These are phyloP conservation scores for Eupeodes latifasciatus DNA, from an alignment of 2,888 invertebrate species.

Conservation along the genomic window DNA sequence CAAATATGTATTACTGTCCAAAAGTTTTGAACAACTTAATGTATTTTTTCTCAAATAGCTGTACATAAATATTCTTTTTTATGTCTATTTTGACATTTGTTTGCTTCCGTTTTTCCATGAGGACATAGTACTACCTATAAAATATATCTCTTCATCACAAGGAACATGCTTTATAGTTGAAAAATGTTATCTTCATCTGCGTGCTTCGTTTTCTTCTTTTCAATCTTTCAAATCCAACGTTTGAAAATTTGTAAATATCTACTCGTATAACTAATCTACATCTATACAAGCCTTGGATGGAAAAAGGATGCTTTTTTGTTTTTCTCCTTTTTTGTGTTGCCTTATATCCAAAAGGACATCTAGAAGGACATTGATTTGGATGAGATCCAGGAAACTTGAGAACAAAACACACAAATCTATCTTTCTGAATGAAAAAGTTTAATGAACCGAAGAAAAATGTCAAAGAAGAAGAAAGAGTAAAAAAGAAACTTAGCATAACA, in stretches of 20 bases:
- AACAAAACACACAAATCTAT: constrained; percentile 39
- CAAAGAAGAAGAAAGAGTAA: neutral
- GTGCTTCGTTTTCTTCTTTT: neutral
- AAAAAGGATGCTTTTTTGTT: constrained; percentile 21
- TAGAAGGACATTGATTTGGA: constrained; percentile 68
- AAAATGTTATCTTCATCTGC: constrained; percentile 22
- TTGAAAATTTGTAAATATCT: neutral
- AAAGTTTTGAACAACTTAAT: neutral
- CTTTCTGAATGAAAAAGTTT: constrained; percentile 31
- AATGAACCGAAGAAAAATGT: constrained; percentile 51
- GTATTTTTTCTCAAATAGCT: neutral
- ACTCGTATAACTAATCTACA: neutral
- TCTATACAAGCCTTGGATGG: neutral
- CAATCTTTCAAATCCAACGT: neutral
- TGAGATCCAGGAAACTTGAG: constrained; percentile 61
- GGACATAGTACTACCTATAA: neutral
- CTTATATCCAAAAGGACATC: constrained; percentile 9
- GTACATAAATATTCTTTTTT: neutral
- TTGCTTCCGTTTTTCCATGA: constrained; percentile 5
- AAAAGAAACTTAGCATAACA: constrained; percentile 27
- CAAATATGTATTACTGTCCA: neutral
- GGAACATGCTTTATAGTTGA: neutral
- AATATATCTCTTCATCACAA: constrained; percentile 4
- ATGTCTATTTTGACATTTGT: neutral
- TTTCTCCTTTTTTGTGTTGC: neutral